phyloP scores from a whole-genome alignment of 2,113 vertebrate species.

The Suricata suricatta region DNA sequence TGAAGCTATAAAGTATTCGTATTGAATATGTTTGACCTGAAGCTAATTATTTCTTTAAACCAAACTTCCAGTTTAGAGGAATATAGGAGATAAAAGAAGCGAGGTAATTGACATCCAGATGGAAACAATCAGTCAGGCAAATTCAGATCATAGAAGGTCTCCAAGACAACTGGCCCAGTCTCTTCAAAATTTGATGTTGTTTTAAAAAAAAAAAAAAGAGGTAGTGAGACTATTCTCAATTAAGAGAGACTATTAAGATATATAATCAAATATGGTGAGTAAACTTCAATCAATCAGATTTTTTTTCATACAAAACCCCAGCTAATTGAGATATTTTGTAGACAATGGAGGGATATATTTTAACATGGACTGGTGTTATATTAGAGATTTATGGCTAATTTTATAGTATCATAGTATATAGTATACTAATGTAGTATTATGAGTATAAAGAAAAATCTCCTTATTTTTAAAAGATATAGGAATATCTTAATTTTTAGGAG shows the following conservation, averaged over 20 bases:
- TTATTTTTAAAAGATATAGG: background rate
- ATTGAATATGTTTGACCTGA: conserved; percentile 6
- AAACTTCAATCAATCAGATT: background rate
- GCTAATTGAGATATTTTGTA: background rate
- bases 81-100: conserved; percentile 29
- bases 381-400: background rate
- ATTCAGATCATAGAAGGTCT: conserved; percentile 7
- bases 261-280: background rate
- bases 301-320: background rate
- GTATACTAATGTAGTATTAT: background rate
- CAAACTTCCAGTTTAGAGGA: background rate
- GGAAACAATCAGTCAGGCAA: conserved; percentile 1
- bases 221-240: background rate
- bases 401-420: background rate
- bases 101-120: conserved; percentile 3
- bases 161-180: background rate
- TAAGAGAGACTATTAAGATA: conserved; percentile 1
- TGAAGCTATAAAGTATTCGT: background rate
- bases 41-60: conserved; percentile 34
- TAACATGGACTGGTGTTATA: background rate
- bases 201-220: conserved; percentile 8
- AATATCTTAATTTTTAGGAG: background rate
- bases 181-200: conserved; percentile 19
- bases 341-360: background rate
- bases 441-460: background rate